Evolutionary conservation across 2,113 vertebrate genomes (phyloP).

Genomic region (Myxocyprinus asiaticus): DNA sequence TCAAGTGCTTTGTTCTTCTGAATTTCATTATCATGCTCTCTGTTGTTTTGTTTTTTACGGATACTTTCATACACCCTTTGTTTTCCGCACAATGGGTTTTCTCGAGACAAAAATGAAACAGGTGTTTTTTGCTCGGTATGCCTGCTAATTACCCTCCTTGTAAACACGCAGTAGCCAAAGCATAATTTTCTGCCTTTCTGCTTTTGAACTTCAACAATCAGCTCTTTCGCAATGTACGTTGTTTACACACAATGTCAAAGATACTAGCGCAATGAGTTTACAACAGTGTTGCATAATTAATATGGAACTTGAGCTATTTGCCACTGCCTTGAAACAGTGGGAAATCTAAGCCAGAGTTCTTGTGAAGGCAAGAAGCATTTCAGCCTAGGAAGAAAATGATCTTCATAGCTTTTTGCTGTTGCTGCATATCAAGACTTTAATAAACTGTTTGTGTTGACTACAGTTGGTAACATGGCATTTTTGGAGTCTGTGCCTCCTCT

Average conservation of each 20-base stretch:
- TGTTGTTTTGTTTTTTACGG: conserved; percentile 9
- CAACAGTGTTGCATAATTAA: conserved; percentile 35
- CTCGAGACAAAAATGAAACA: conserved; percentile 19
- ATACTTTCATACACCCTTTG: conserved; percentile 23
- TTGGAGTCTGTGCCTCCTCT: background rate
- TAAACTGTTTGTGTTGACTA: too few species aligned
- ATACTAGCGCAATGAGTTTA: background rate
- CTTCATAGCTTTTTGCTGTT: background rate
- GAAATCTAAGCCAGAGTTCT: conserved; percentile 4
- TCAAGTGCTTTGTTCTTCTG: conserved; percentile 10
- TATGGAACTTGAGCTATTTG: conserved; percentile 13
- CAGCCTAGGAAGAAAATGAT: background rate
- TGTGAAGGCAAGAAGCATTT: background rate
- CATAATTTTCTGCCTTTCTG: background rate
- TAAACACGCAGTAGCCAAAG: conserved; percentile 7
- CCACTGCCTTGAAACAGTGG: conserved; percentile 7
- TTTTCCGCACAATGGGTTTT: background rate
- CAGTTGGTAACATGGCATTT: background rate
- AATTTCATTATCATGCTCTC: conserved; percentile 30
- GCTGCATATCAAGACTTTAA: background rate
- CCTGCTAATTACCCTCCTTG: conserved; percentile 27
- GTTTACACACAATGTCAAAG: background rate
- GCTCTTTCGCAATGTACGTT: conserved; percentile 11
- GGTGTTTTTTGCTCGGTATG: background rate
- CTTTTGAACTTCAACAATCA: conserved; percentile 15